These are phyloP conservation scores for Gonocerus acuteangulatus DNA, from an alignment of 2,888 invertebrate species.

Conservation along the genomic window DNA sequence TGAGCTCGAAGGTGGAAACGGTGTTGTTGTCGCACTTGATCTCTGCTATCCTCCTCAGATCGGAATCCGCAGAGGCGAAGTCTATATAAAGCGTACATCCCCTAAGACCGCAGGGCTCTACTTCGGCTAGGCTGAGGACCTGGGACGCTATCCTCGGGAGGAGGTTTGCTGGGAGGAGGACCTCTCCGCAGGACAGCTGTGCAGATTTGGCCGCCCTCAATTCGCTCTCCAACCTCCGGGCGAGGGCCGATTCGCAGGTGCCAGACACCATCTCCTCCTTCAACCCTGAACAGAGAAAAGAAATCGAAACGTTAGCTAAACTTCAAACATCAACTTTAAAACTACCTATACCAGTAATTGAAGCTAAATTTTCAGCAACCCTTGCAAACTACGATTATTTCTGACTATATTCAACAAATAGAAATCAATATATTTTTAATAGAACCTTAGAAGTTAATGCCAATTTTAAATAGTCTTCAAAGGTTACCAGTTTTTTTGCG, in stretches of 20 bases:
- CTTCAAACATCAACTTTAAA: too few relatives aligned
- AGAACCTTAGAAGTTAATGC: too few relatives aligned
- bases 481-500: too few relatives aligned
- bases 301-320: constrained; percentile 19
- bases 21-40: constrained; percentile 80
- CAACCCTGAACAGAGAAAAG: constrained; percentile 26
- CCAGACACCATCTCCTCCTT: constrained; percentile 37
- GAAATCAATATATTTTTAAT: too few relatives aligned
- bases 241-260: constrained; percentile 52
- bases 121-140: constrained; percentile 73
- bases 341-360: too few relatives aligned
- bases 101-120: constrained; percentile 78
- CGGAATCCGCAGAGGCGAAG: constrained; percentile 55
- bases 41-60: constrained; percentile 65
- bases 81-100: constrained; percentile 80
- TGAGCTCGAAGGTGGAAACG: constrained; percentile 84
- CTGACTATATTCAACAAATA: too few relatives aligned
- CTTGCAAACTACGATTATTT: too few relatives aligned
- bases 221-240: constrained; percentile 67
- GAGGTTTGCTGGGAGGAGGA: constrained; percentile 74
- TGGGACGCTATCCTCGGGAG: constrained; percentile 70
- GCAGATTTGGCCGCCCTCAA: constrained; percentile 72
- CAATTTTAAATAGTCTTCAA: too few relatives aligned
- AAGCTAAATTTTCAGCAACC: too few relatives aligned
- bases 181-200: constrained; percentile 74